These are phyloP conservation scores for Temnothorax unifasciatus DNA, from an alignment of 2,888 invertebrate species.

Conservation along the genomic window DNA sequence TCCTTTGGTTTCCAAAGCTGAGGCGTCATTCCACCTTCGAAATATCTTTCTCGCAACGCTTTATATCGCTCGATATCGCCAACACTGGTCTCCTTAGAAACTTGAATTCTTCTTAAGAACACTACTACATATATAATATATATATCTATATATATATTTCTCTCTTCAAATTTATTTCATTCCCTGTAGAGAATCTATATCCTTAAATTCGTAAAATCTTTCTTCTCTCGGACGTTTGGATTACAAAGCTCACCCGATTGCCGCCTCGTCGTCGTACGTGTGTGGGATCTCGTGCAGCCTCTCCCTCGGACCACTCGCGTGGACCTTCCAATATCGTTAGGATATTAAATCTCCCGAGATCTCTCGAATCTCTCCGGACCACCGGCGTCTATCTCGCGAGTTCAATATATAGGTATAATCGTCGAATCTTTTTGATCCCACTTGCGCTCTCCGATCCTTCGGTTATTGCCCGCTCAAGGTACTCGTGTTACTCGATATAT, in stretches of 20 bases:
- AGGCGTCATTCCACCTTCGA: neutral
- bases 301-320: neutral
- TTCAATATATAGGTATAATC: no score
- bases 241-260: slow-evolving; percentile 21
- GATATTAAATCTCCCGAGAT: neutral
- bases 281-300: neutral
- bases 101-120: neutral
- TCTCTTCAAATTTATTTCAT: neutral
- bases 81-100: neutral
- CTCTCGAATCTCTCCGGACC: neutral
- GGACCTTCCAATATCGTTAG: neutral
- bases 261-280: neutral
- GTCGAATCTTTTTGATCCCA: neutral
- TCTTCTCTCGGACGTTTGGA: slow-evolving; percentile 16
- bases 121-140: neutral
- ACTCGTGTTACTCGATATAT: slow-evolving; percentile 42
- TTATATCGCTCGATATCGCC: slow-evolving; percentile 13
- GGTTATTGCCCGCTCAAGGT: slow-evolving; percentile 35
- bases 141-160: slow-evolving; percentile 14
- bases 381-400: neutral
- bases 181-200: neutral
- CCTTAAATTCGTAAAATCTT: slow-evolving; percentile 18
- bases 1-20: neutral
- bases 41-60: slow-evolving; percentile 24
- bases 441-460: neutral